A percentile compares a stretch with the other conserved stretches of the same genome.
phyloP scores from a whole-genome alignment of 2,888 invertebrate genomes.

The Sinhomidia bicolor region DNA sequence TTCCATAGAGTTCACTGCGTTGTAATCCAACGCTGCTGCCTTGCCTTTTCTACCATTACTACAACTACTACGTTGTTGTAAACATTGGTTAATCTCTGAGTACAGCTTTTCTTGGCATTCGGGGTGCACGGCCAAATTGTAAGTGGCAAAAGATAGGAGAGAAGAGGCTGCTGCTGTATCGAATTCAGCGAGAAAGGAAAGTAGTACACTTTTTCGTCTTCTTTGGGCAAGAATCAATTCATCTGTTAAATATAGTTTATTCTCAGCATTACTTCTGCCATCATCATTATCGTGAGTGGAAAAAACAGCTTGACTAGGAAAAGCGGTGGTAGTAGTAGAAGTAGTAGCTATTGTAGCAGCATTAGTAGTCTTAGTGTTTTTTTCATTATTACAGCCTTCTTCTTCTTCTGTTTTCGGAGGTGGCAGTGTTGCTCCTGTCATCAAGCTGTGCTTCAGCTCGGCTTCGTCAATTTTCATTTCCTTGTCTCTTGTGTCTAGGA shows the following conservation, averaged over 20 bases:
- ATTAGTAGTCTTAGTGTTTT: slow-evolving; percentile 12
- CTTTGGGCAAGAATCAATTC: slow-evolving; percentile 69
- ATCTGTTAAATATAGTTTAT: slow-evolving; percentile 69
- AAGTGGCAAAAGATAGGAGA: slow-evolving; percentile 50
- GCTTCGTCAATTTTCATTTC: slow-evolving; percentile 71
- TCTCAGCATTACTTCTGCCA: slow-evolving; percentile 33
- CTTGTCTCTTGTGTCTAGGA: slow-evolving; percentile 63
- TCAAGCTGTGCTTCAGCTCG: slow-evolving; percentile 60
- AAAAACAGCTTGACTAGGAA: slow-evolving; percentile 37
- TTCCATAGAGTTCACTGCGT: slow-evolving; percentile 65
- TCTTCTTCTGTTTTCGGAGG: slow-evolving; percentile 1
- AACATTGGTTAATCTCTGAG: slow-evolving; percentile 44
- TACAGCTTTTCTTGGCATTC: slow-evolving; percentile 72
- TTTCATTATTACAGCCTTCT: neutral
- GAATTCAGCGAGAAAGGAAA: slow-evolving; percentile 61
- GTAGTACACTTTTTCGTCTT: slow-evolving; percentile 43
- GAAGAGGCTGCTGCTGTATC: slow-evolving; percentile 27
- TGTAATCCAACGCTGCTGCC: slow-evolving; percentile 58
- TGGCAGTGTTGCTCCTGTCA: slow-evolving; percentile 33
- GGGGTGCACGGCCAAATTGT: slow-evolving; percentile 62
- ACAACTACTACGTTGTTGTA: neutral
- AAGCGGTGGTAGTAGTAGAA: neutral
- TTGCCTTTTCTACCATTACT: slow-evolving; percentile 10
- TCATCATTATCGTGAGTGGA: slow-evolving; percentile 49
- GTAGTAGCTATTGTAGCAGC: neutral